Evolutionary conservation across 2,113 vertebrate genomes (phyloP).

Genomic region (Psittacus erithacus): DNA sequence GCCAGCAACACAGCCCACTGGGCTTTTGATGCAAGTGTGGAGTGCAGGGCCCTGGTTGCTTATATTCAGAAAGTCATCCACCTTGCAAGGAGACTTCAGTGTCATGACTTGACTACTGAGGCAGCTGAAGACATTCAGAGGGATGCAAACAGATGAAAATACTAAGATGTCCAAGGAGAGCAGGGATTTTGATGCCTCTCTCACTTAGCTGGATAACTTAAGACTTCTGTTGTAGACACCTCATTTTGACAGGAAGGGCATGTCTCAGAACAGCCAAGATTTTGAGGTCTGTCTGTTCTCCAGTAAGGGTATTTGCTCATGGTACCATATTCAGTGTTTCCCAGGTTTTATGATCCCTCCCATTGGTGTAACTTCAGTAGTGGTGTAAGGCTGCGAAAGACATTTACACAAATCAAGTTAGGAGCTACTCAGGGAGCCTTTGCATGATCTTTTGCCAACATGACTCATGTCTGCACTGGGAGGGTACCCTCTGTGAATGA

Average conservation of each 20-base stretch:
- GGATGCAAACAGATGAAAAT: background rate
- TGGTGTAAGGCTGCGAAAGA: background rate
- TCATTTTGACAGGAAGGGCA: background rate
- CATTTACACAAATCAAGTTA: background rate
- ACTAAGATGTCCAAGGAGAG: background rate
- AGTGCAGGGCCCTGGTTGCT: background rate
- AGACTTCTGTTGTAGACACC: background rate
- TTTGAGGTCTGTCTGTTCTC: background rate
- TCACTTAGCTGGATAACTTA: background rate
- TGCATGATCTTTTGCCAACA: fast-evolving
- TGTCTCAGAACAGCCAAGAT: background rate
- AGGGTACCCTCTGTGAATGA: background rate
- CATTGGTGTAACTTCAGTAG: background rate
- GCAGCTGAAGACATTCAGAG: background rate
- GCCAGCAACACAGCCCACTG: background rate
- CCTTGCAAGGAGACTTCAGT: background rate
- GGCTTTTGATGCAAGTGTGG: background rate
- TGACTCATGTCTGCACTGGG: background rate
- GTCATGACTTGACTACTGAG: background rate
- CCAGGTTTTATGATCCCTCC: background rate
- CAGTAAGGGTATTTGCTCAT: background rate
- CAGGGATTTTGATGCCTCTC: background rate
- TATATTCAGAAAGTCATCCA: background rate
- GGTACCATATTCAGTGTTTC: background rate
- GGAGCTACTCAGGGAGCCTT: background rate